phyloP scores from a whole-genome alignment of 2,888 invertebrate genomes.

The Argyresthia albistria region DNA sequence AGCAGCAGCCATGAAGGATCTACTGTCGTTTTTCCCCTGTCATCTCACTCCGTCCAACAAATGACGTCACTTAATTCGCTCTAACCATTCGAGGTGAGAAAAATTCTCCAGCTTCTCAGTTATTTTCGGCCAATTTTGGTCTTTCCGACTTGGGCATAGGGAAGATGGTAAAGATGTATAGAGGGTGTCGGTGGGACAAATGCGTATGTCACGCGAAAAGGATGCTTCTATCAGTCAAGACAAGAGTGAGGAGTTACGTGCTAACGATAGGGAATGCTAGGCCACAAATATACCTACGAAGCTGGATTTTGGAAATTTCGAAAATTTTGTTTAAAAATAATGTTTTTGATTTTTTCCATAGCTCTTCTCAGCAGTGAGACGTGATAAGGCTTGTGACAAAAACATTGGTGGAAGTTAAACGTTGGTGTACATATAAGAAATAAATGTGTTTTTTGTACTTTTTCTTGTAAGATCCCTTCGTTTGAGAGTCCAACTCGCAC shows the following conservation, averaged over 20 bases:
- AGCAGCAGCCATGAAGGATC: neutral
- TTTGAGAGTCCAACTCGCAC: no score
- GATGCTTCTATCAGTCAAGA: constrained; percentile 1
- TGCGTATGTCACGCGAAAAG: neutral
- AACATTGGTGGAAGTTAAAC: no score
- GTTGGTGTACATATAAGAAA: no score
- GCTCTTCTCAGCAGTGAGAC: no score
- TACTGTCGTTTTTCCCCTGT: neutral
- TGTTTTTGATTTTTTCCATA: no score
- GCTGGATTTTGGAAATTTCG: no score
- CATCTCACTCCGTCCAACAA: constrained; percentile 1
- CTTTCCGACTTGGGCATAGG: neutral
- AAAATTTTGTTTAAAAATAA: no score
- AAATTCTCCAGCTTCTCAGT: neutral
- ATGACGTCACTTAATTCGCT: constrained; percentile 2
- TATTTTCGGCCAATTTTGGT: neutral
- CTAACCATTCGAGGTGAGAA: constrained; percentile 3
- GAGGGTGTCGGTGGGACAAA: constrained; percentile 2
- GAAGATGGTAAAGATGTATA: neutral
- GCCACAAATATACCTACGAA: no score
- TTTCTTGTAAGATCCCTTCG: no score
- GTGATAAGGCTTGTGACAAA: no score
- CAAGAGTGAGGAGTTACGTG: neutral
- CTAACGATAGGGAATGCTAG: neutral
- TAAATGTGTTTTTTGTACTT: no score